Evolutionary conservation across 1,140 invertebrate genomes (phyloP), one percentile per base, ranked within the genome.

Genomic region (Diorhabda carinulata): DNA sequence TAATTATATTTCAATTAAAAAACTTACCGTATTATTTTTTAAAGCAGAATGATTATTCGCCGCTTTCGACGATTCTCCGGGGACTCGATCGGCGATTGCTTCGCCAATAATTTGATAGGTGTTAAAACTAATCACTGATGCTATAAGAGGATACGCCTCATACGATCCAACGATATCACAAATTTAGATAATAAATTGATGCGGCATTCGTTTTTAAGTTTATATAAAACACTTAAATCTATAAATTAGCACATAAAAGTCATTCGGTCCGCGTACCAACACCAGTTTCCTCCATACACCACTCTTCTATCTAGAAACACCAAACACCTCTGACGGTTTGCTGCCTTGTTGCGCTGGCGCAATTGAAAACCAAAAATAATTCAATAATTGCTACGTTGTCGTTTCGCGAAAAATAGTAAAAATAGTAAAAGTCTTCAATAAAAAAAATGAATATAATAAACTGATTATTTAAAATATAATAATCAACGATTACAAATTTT

Each of bases 81-180:
- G 44, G 41, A 61, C 47, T 52, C 4, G 65, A 69, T 62, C 59
- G 47, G 10, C 47, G 64, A 65, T 56, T 41, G 47, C 64, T 65
- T 52, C 40, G 52, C 64, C 45, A 57, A 56, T 7, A 65, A 45
- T 65, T 64, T 57, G 5, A 65, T 43, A 62, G 61, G 61, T 40
- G 25, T 25, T 25, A 47, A 70, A 66, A 70, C 57, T 68, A 68
- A 45, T 64, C 70, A 76, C 74, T 73, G 41, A 64, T 67, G 70
- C 72, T 63, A 66, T 61, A 61, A 71, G 66, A 74, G 76, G 72
- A 74, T 77, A 78, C 75, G 76, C 75, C 77, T 76, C 76, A 78
- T 78, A 43, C 60, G 57, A 43, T 57, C 43, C 5, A 47, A 42
- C 41, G 42, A 65, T 65, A 67, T 60, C 65, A 67, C 58, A 67